Percentiles rank a stretch among this genome's conserved stretches.
Conservation (phyloP, 2,797 vertebrate genomes). For the Cossypha niveicapilla region DNA sequence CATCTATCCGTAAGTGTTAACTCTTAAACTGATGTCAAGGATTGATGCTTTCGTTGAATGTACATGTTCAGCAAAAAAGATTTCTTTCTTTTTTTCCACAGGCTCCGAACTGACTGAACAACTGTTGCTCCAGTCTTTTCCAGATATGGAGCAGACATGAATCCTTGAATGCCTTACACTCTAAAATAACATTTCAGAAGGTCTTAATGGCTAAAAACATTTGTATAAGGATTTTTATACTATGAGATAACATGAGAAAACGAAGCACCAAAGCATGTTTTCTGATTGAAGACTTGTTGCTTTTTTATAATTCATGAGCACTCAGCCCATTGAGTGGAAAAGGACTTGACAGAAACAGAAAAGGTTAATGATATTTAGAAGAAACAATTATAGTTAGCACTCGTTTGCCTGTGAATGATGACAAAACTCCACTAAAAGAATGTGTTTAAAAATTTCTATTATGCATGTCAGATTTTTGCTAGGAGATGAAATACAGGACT, state of each 20-base stretch:
- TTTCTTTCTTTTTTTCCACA: background rate
- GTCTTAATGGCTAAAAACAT: background rate
- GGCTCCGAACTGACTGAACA: background rate
- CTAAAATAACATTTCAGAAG: constrained; percentile 21
- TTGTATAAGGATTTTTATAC: constrained; percentile 36
- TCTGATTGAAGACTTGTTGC: background rate
- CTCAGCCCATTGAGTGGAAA: background rate
- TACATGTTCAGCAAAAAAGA: background rate
- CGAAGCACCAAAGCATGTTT: background rate
- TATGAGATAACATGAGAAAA: constrained; percentile 27
- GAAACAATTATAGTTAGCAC: background rate
- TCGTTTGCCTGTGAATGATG: background rate
- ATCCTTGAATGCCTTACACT: background rate
- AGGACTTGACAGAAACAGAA: background rate
- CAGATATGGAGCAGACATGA: constrained; percentile 28
- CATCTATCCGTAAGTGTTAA: fast-evolving
- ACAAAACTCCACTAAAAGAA: background rate
- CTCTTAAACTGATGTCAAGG: background rate
- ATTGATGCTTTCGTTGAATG: background rate
- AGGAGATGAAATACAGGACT: background rate
- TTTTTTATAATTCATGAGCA: constrained; percentile 1
- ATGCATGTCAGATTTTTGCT: background rate
- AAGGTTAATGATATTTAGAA: background rate
- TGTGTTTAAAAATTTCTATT: background rate
- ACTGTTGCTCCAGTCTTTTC: background rate